Percentiles rank a stretch among this genome's conserved stretches.
Conservation (phyloP, 2,113 vertebrate species). For the Neoarius graeffei region DNA sequence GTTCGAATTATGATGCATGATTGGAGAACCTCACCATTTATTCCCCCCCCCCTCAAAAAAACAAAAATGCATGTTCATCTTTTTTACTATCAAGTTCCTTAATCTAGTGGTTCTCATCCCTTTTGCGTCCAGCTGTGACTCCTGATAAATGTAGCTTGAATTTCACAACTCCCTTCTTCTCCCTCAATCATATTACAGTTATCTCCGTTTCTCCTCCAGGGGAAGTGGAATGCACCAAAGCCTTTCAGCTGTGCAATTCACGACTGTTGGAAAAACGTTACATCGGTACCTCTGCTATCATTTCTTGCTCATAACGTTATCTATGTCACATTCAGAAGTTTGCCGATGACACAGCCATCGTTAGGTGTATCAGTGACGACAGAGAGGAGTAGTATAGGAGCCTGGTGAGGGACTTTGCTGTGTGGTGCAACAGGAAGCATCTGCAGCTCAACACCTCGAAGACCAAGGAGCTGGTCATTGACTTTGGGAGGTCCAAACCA, state of each 20-base stretch:
- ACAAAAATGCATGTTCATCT: not conserved
- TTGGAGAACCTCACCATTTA: not conserved
- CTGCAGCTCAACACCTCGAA: too few species aligned
- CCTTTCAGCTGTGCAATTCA: not conserved
- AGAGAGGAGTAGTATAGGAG: too few species aligned
- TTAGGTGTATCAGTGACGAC: too few species aligned
- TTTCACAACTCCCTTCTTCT: not conserved
- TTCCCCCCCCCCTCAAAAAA: not conserved
- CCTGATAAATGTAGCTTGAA: not conserved
- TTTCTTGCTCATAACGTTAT: not conserved
- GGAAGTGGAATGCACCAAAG: not conserved
- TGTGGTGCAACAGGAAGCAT: too few species aligned
- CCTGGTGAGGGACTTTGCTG: too few species aligned
- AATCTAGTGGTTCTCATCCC: too few species aligned
- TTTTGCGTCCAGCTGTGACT: not conserved
- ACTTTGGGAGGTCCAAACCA: too few species aligned
- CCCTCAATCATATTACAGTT: not conserved
- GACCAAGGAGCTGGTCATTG: too few species aligned
- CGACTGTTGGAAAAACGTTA: not conserved
- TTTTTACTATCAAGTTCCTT: not conserved
- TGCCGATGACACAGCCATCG: too few species aligned
- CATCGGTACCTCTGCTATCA: not conserved
- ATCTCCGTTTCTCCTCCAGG: not conserved
- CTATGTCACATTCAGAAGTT: too few species aligned
- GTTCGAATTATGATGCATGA: not conserved